Evolutionary conservation across 2,113 vertebrate genomes (phyloP).

Genomic region (Corythaixoides concolor): DNA sequence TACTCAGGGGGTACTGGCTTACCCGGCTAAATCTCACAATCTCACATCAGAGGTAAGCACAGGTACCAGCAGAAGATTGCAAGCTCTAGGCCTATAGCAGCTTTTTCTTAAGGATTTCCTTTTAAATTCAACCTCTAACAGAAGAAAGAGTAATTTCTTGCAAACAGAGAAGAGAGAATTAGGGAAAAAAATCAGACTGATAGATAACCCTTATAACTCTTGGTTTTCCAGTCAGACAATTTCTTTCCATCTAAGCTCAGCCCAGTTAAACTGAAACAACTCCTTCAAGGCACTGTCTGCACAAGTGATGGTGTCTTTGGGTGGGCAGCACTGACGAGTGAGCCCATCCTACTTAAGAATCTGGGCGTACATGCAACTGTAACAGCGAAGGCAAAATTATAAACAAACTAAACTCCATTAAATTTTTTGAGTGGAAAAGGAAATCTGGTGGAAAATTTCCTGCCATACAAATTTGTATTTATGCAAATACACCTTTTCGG

Average conservation of each 20-base stretch:
- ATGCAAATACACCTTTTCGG: neutral
- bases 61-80: neutral
- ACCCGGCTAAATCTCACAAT: neutral
- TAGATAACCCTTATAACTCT: neutral
- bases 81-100: neutral
- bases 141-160: neutral
- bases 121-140: neutral
- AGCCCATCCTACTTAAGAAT: neutral
- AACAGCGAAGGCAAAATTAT: neutral
- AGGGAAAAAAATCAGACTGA: neutral
- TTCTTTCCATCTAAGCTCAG: neutral
- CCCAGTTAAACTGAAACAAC: neutral
- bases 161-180: neutral
- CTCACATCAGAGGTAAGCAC: neutral
- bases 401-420: neutral
- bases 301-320: neutral
- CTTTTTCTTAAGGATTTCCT: neutral
- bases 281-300: neutral
- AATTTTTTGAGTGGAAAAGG: neutral
- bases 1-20: accelerated
- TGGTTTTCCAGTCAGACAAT: neutral
- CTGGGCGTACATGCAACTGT: accelerated
- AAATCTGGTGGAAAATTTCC: neutral
- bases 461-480: neutral
- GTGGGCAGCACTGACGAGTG: neutral